phyloP scores from a whole-genome alignment of 2,113 vertebrate species.

The Rhodinocichla rosea region DNA sequence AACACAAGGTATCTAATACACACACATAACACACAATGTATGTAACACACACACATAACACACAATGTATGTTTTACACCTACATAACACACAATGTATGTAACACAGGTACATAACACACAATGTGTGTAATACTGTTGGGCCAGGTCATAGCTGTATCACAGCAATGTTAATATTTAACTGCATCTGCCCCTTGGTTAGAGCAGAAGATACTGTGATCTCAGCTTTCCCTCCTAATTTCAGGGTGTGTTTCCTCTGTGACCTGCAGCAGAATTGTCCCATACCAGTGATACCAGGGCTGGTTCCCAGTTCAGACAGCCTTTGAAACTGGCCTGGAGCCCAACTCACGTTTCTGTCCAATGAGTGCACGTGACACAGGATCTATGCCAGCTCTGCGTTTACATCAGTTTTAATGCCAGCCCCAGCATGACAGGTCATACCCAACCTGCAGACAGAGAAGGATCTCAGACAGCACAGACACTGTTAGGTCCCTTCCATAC shows the following conservation, averaged over 20 bases:
- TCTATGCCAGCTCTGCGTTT: not conserved
- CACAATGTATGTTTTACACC: no score
- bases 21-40: no score
- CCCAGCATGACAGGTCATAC: not conserved
- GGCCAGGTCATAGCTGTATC: not conserved
- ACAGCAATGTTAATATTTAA: not conserved
- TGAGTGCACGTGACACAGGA: not conserved
- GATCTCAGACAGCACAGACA: not conserved
- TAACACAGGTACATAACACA: not conserved
- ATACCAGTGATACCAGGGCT: not conserved
- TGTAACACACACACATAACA: not conserved
- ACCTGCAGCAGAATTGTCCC: not conserved
- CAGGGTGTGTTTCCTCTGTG: rapidly evolving
- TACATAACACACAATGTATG: no score
- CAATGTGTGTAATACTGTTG: not conserved
- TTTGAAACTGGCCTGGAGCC: not conserved
- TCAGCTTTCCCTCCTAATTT: not conserved
- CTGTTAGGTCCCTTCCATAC: not conserved
- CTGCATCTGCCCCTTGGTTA: not conserved
- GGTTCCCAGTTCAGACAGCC: not conserved
- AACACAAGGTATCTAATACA: no score
- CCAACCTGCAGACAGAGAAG: not conserved
- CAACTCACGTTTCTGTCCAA: not conserved
- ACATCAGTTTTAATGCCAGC: not conserved
- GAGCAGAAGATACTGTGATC: not conserved